Evolutionary conservation across 2,888 invertebrate species (phyloP), one percentile per base, ranked within the genome.

Genomic region (Limulus polyphemus): DNA sequence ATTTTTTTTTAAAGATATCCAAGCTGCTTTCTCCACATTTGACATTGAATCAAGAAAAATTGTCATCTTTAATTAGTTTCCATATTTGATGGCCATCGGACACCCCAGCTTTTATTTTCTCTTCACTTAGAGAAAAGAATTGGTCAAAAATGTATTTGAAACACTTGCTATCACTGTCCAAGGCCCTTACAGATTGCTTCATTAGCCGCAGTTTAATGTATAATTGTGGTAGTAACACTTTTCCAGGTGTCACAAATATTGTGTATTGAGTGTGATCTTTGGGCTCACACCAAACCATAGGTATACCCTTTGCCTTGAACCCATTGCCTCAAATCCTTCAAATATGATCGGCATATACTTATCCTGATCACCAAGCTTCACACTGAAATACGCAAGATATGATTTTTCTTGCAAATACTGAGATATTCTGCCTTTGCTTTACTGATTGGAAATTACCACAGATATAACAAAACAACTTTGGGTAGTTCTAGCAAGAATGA

Each of bases 161-260:
- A 49, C 62, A 62, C 10, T 57, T 51, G 32, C 68, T 66, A 58
- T 64, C 56, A 58, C 50, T 54, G 56, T 57, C 46, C 32, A 65
- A 57, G 57, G 62, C 62, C 14, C 49, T 49, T 12, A 50, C 70
- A 13, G 48, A 60, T n/a, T n/a, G n/a, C n/a, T n/a, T n/a, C 16
- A 60, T 56, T 10, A 73, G 59, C 17, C 67, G 69, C 17, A 72
- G 58, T n/a, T 57, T 73, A 72, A 60, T 73, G 71, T 10, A 72
- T 32, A 32, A 32, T 32, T 2, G 62, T 13, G 69, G 67, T 32
- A 68, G 65, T 49, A 69, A 58, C 47, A 70, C 59, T 52, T 64
- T 68, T 57, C 50, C 54, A 47, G 54, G 54, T 50, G 49, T 48
- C 49, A 54, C 58, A 17, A 32, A n/a, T n/a, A n/a, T n/a, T n/a